A percentile compares a stretch with the other conserved stretches of the same genome.
These are phyloP conservation scores for Vanessa atalanta DNA, from an alignment of 1,140 invertebrate genomes.

Conservation along the genomic window DNA sequence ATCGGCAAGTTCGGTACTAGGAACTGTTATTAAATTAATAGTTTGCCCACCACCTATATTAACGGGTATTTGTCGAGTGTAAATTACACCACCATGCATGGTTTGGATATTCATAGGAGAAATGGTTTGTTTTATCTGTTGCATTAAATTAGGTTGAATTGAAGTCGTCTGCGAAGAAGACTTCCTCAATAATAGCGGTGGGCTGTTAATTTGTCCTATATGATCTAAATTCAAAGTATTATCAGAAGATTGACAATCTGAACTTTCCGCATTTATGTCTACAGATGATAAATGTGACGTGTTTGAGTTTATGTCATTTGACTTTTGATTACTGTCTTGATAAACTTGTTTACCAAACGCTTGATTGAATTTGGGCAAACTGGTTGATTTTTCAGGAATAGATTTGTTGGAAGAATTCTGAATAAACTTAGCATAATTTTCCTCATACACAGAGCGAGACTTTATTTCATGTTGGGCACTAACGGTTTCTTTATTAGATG, in stretches of 20 bases:
- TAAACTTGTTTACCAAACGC: constrained; percentile 86
- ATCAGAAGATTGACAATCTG: constrained; percentile 57
- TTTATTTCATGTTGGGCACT: constrained; percentile 72
- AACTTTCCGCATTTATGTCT: constrained; percentile 47
- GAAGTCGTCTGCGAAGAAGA: constrained; percentile 54
- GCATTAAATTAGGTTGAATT: constrained; percentile 64
- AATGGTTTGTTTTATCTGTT: constrained; percentile 76
- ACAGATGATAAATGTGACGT: constrained; percentile 52
- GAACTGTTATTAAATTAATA: constrained; percentile 82
- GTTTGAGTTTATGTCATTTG: constrained; percentile 54
- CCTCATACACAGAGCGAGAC: constrained; percentile 80
- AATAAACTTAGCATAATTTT: constrained; percentile 81
- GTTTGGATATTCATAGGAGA: constrained; percentile 81
- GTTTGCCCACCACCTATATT: constrained; percentile 81
- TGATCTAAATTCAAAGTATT: constrained; percentile 69
- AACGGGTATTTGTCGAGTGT: constrained; percentile 82
- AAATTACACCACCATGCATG: constrained; percentile 83
- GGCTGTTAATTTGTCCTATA: constrained; percentile 67
- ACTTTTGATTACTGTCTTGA: constrained; percentile 76
- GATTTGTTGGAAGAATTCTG: constrained; percentile 69
- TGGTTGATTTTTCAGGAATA: constrained; percentile 63
- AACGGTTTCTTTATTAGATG: constrained; percentile 44
- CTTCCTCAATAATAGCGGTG: constrained; percentile 74
- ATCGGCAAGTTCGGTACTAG: constrained; percentile 72
- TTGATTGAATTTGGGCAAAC: constrained; percentile 89